A percentile compares a stretch with the other conserved stretches of the same genome.
phyloP scores from a whole-genome alignment of 1,140 invertebrate genomes.

The Oreohelix idahoensis region DNA sequence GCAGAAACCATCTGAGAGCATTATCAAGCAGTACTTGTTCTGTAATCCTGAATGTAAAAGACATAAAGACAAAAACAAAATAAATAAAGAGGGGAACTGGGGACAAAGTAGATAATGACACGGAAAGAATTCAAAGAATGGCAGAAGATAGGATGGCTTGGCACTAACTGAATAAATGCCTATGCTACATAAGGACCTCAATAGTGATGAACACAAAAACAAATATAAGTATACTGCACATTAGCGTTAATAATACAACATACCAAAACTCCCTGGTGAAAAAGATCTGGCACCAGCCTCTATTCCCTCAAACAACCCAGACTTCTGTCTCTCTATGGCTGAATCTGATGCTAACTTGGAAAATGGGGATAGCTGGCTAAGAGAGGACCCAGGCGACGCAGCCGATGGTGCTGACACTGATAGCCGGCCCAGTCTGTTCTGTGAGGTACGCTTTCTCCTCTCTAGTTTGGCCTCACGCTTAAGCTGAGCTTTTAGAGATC shows the following conservation, averaged over 20 bases:
- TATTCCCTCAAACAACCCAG: constrained; percentile 35
- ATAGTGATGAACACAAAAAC: too few relatives aligned
- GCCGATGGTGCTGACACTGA: constrained; percentile 17
- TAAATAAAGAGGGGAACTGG: too few relatives aligned
- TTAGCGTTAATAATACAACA: background rate
- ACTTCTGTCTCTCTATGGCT: constrained; percentile 28
- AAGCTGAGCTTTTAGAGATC: constrained; percentile 70
- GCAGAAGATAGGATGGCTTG: too few relatives aligned
- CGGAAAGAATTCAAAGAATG: too few relatives aligned
- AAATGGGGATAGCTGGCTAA: constrained; percentile 37
- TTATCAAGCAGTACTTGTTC: too few relatives aligned
- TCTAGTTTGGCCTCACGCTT: constrained; percentile 64
- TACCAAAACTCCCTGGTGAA: constrained; percentile 36
- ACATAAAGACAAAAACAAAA: too few relatives aligned
- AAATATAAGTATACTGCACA: too few relatives aligned
- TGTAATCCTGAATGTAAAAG: too few relatives aligned
- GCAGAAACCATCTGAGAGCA: too few relatives aligned
- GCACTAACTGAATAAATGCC: too few relatives aligned
- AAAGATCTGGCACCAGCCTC: constrained; percentile 33
- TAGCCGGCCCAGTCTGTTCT: constrained; percentile 11
- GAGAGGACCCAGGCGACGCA: constrained; percentile 14
- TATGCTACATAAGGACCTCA: too few relatives aligned
- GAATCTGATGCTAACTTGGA: constrained; percentile 11
- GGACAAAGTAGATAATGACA: too few relatives aligned
- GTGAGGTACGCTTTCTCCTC: constrained; percentile 41